These are phyloP conservation scores for Oreohelix idahoensis DNA, from an alignment of 1,140 invertebrate species.

Conservation along the genomic window DNA sequence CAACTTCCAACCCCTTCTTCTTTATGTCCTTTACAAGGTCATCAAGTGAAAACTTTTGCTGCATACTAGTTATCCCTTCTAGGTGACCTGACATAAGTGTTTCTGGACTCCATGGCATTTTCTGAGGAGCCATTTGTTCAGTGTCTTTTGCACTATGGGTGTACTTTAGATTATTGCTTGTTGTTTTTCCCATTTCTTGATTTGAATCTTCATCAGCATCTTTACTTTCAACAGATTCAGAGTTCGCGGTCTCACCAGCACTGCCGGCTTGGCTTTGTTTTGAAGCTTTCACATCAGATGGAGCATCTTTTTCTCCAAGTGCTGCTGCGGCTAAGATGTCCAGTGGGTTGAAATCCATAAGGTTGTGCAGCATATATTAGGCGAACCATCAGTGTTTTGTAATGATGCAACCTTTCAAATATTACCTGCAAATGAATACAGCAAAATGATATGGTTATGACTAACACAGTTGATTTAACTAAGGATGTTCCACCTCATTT, in stretches of 20 bases:
- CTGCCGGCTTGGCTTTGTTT: slow-evolving; percentile 1
- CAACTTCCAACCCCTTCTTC: slow-evolving; percentile 9
- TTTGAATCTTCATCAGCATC: slow-evolving; percentile 25
- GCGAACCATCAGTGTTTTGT: slow-evolving; percentile 23
- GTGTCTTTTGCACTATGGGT: neutral
- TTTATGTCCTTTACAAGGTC: slow-evolving; percentile 28
- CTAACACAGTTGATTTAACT: no score
- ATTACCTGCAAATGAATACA: neutral
- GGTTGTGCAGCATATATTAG: slow-evolving; percentile 18
- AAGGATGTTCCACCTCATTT: no score
- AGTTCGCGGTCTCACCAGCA: neutral
- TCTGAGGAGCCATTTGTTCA: slow-evolving; percentile 36
- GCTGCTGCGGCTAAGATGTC: slow-evolving; percentile 67
- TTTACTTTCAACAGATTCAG: slow-evolving; percentile 23
- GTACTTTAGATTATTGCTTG: slow-evolving; percentile 24
- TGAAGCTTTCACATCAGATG: slow-evolving; percentile 9
- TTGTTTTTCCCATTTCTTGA: slow-evolving; percentile 13
- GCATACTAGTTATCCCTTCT: neutral
- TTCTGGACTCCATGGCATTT: slow-evolving; percentile 37
- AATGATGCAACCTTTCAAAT: slow-evolving; percentile 3
- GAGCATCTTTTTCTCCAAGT: slow-evolving; percentile 42
- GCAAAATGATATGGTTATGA: neutral
- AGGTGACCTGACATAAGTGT: neutral
- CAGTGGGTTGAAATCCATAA: slow-evolving; percentile 66
- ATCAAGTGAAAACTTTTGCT: slow-evolving; percentile 25